Base-by-base conservation (phyloP, 2,797 vertebrate genomes). In the Darevskia mixta region DNA sequence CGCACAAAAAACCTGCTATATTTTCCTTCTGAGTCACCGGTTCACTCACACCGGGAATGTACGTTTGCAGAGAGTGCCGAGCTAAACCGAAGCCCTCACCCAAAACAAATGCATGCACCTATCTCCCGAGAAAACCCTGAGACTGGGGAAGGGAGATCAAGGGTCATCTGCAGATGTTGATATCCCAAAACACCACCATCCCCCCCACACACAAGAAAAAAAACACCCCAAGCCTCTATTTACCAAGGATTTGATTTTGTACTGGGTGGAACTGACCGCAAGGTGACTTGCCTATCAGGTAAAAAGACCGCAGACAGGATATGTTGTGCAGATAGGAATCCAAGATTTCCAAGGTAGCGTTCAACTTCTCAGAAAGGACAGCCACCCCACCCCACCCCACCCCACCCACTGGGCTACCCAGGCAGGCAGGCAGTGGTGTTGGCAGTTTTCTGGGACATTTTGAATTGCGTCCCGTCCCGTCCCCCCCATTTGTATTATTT, bases 11-110 rank as follows among this genome's bases (percentile, higher is more conserved):
- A 2, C 17, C 10, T 27, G 38, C 72, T 35, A 18, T 71, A 18
- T 35, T 78, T 41, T 35, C 29, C 32, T 32, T 67, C 77, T 71
- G 83, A 89, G 71, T 89, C 88, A 82, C 45, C 32, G 1, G 4
- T 61, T 64, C 18, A 1, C 69, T 87, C 49, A 10, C 18, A 8
- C 1, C 18, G 2, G 72, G 58, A 66, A 76, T 9, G 79, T 4
- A n/a, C 11, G 5, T 29, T 49, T 75, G 32, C 35, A 45, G 55
- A 43, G 20, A 38, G 20, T 27, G 5, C 25, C 41, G 18, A 45
- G 71, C 7, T n/a, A 82, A 87, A 67, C 71, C 58, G 29, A 87
- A 82, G 25, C 38, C 23, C 0, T 15, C 10, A 2, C 18, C 35
- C 27, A 17, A 20, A 25, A 61, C 32, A 38, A 23, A 61, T 25